A percentile compares a stretch with the other conserved stretches of the same genome.
phyloP scores from a whole-genome alignment of 2,797 vertebrate genomes.

The Botia kubotai region DNA sequence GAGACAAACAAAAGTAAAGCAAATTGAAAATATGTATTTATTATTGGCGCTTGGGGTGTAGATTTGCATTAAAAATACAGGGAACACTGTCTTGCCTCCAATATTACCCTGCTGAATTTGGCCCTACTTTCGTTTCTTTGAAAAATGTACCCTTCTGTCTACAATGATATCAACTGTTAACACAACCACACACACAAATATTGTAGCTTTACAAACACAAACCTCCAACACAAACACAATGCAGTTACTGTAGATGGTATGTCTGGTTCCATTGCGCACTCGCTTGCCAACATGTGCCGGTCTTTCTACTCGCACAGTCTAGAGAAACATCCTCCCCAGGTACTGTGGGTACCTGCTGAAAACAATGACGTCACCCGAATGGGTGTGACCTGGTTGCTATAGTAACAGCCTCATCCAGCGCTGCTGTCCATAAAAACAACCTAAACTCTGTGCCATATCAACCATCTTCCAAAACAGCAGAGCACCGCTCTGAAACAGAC shows the following conservation, averaged over 20 bases:
- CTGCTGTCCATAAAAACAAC: slow-evolving; percentile 30
- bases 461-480: not conserved
- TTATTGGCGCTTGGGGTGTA: not conserved
- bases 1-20: not conserved
- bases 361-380: slow-evolving; percentile 74
- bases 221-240: not conserved
- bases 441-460: not conserved
- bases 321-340: slow-evolving; percentile 49
- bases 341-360: slow-evolving; percentile 62
- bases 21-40: not conserved
- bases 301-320: not conserved
- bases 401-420: slow-evolving; percentile 65
- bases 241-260: not conserved
- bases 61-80: not conserved
- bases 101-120: not conserved
- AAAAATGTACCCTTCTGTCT: not conserved
- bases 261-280: not conserved
- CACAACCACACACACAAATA: not conserved
- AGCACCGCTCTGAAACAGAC: slow-evolving; percentile 11
- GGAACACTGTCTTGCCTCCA: not conserved
- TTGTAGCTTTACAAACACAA: slow-evolving; percentile 2
- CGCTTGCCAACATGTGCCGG: not conserved
- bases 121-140: not conserved
- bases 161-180: not conserved
- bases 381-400: slow-evolving; percentile 79